Evolutionary conservation across 37 sponge, comb jelly and placozoan species (phyloP), one percentile per base, ranked within the genome.

Genomic region (Agelas oroides): DNA sequence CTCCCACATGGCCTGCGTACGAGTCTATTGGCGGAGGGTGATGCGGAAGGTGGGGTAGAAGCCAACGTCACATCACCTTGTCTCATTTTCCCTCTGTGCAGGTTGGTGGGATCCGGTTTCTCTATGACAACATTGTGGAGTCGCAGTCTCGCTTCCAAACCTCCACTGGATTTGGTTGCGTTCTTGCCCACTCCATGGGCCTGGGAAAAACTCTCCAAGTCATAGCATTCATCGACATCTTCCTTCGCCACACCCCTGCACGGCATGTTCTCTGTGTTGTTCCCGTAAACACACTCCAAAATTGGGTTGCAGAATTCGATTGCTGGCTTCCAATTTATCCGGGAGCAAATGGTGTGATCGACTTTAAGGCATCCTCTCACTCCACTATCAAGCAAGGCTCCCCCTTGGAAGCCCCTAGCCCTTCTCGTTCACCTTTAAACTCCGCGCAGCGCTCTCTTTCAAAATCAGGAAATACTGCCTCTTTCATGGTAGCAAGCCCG

Each of bases 181-280:
- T 99, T 16, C 76, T 99, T 33, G 99, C 99, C 27, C 99, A 99
- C 79, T 90, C 95, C 76, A 99, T 99, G 99, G 99, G 99, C 2
- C 86, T 99, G 52, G 99, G 99, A 37, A 99, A 99, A 71, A 99
- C 99, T 52, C 84, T 99, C 54, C 72, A 71, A 67, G 86, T 91
- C n/a, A 94, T 97, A 27, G 85, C 86, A 3, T 99, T 99, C 53
- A 91, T 93, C 6, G 99, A 99, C 69, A 35, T 97, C 28, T 93
- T 95, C 57, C 69, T 99, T 17, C 83, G 92, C 36, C 80, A 70
- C 89, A 97, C 97, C 2, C 74, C 86, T 27, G 75, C 96, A 23
- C 63, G 79, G 38, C 84, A 77, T 77, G 97, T 95, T 19, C 82
- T 99, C 70, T 87, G 93, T 19, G 86, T 97, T 21, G 99, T 97